phyloP scores from a whole-genome alignment of 2,888 invertebrate genomes.

The Lacanobia oleracea region DNA sequence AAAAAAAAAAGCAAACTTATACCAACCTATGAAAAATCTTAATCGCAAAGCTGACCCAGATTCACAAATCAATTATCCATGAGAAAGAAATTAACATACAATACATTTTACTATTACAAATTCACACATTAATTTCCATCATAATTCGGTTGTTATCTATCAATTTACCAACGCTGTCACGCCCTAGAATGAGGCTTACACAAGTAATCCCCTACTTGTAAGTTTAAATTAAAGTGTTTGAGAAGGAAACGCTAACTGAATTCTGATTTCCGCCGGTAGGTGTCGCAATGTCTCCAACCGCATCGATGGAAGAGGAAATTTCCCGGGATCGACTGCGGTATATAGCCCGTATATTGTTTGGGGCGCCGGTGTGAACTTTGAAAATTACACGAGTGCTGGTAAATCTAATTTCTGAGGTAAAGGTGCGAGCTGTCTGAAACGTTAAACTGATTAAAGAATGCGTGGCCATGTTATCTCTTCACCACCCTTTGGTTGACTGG shows the following conservation, averaged over 20 bases:
- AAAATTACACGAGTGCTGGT: slow-evolving; percentile 21
- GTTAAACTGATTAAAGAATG: not conserved
- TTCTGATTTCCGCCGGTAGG: slow-evolving; percentile 57
- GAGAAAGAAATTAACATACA: slow-evolving; percentile 13
- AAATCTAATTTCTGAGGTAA: slow-evolving; percentile 29
- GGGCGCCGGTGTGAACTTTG: slow-evolving; percentile 14
- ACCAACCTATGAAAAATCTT: fast-evolving
- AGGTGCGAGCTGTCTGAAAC: slow-evolving; percentile 1
- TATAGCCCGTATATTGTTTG: slow-evolving; percentile 28
- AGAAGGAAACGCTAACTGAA: slow-evolving; percentile 57
- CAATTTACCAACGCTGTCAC: slow-evolving; percentile 48
- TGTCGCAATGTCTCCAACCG: slow-evolving; percentile 52
- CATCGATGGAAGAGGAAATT: slow-evolving; percentile 62
- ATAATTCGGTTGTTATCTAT: slow-evolving; percentile 52
- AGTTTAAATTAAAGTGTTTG: slow-evolving; percentile 62
- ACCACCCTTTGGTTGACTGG: too few relatives aligned
- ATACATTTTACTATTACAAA: not conserved
- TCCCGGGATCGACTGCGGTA: slow-evolving; percentile 46
- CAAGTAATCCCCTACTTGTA: slow-evolving; percentile 53
- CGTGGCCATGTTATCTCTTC: too few relatives aligned
- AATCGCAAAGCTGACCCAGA: not conserved
- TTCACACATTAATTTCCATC: slow-evolving; percentile 17
- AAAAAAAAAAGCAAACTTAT: not conserved
- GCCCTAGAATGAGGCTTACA: slow-evolving; percentile 46
- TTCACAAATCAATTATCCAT: slow-evolving; percentile 1